These are phyloP conservation scores for Cyprinella venusta DNA, from an alignment of 2,797 vertebrate genomes.

Conservation along the genomic window DNA sequence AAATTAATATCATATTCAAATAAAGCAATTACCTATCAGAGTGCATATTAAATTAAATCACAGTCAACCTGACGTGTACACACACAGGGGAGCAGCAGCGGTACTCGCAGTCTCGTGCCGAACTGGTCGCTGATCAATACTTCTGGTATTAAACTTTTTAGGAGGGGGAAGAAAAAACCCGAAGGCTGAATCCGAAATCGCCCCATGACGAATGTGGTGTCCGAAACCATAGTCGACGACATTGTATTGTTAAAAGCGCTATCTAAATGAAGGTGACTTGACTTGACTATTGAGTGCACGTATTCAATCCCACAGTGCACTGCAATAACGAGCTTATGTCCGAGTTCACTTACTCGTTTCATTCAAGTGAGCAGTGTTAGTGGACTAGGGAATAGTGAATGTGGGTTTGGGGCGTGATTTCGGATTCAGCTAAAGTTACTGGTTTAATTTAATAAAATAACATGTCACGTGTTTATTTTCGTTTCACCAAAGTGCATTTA, in stretches of 20 bases:
- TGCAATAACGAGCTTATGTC: too few species aligned
- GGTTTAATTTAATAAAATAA: slow-evolving; percentile 76
- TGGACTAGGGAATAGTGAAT: too few species aligned
- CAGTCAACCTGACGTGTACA: slow-evolving; percentile 58
- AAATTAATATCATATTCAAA: slow-evolving; percentile 71
- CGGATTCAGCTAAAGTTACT: slow-evolving; percentile 55
- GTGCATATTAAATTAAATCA: slow-evolving; percentile 73
- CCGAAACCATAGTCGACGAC: too few species aligned
- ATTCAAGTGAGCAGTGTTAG: too few species aligned
- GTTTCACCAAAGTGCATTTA: slow-evolving; percentile 85
- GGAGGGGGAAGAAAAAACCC: background rate
- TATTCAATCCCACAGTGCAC: too few species aligned
- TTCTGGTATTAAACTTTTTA: slow-evolving; percentile 81
- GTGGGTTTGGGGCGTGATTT: too few species aligned
- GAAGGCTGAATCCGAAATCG: too few species aligned
- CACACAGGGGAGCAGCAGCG: slow-evolving; percentile 77
- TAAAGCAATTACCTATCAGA: slow-evolving; percentile 72
- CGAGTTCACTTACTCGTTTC: too few species aligned
- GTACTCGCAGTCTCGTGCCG: slow-evolving; percentile 67
- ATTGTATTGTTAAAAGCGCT: too few species aligned
- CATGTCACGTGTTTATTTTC: slow-evolving; percentile 69
- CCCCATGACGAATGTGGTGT: too few species aligned
- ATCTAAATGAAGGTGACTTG: too few species aligned
- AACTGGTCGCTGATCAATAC: slow-evolving; percentile 81
- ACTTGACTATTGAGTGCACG: too few species aligned